Base-by-base conservation (phyloP, 2,113 vertebrate species). In the Lophius piscatorius region DNA sequence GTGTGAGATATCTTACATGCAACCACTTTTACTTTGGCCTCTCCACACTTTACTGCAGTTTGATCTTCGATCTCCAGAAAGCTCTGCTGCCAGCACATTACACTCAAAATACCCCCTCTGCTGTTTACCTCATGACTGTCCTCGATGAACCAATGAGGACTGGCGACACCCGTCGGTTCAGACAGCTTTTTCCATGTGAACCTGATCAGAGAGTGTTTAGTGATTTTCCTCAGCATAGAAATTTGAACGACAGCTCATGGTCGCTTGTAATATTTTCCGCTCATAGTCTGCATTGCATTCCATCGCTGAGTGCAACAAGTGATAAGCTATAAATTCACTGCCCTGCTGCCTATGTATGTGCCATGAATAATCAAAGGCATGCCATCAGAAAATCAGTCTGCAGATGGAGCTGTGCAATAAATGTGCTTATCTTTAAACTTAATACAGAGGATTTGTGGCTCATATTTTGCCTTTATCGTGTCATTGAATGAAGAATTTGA, bases 261-360 rank as follows among this genome's bases (percentile, higher is more conserved):
- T 68, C 20, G 4, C 74, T 54, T 66, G 82, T 76, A 76, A 85
- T 83, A 88, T 83, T 91, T 91, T 90, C 88, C 85, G 5, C 68
- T 70, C 63, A 33, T 75, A 57, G 73, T 86, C 62, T 42, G 69
- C 70, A 39, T 65, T 57, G 71, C 75, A 80, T 84, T 77, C 82
- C 78, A 21, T 34, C 2, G 7, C 69, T 42, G 60, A 83, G 78
- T 72, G 69, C 10, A 31, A 78, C 74, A 69, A 86, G 74, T 70
- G 86, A 88, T 88, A 78, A 83, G 83, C 82, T 88, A 88, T 88
- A 85, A 88, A 88, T 87, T 89, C 85, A 76, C 84, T 39, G 71
- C 63, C 47, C 80, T 68, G 61, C 75, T 29, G 49, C 63, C 80
- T 48, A 60, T 83, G 63, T 61, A 76, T 84, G 70, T 72, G 80